These are phyloP conservation scores for Tachypleus tridentatus DNA, from an alignment of 1,140 invertebrate genomes.

Conservation along the genomic window DNA sequence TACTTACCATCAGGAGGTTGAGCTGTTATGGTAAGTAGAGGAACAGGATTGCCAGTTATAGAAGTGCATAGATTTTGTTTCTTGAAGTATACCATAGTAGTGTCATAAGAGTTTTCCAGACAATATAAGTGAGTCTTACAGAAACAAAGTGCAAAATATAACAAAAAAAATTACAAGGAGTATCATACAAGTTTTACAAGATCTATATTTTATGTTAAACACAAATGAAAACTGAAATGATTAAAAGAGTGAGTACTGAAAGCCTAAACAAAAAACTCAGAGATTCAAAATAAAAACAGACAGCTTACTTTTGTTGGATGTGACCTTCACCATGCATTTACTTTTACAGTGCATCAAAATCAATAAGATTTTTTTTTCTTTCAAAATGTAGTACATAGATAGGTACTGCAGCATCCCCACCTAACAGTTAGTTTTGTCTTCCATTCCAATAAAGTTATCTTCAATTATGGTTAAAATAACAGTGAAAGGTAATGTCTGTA, in stretches of 20 bases:
- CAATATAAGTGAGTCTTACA: constrained; percentile 50
- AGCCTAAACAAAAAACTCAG: constrained; percentile 8
- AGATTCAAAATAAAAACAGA: neutral
- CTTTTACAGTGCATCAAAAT: too few species aligned
- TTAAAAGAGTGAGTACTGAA: constrained; percentile 14
- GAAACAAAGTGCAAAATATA: constrained; percentile 11
- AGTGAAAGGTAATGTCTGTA: too few species aligned
- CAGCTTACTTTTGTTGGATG: too few species aligned
- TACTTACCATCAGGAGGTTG: constrained; percentile 25
- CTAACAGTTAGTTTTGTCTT: too few species aligned
- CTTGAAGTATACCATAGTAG: constrained; percentile 39
- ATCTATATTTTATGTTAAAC: constrained; percentile 3
- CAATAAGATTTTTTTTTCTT: too few species aligned
- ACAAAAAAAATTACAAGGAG: neutral
- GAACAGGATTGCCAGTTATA: constrained; percentile 59
- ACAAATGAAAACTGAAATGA: constrained; percentile 9
- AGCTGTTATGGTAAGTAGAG: constrained; percentile 64
- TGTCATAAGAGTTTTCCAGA: constrained; percentile 37
- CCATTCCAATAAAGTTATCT: too few species aligned
- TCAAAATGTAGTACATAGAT: too few species aligned
- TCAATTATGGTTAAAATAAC: too few species aligned
- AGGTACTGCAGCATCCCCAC: too few species aligned
- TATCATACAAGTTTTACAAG: constrained; percentile 1
- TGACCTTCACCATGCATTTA: too few species aligned
- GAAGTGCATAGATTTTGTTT: constrained; percentile 56